Evolutionary conservation across 2,113 vertebrate species (phyloP), one percentile per base, ranked within the genome.

Genomic region (Poicephalus meyeri): DNA sequence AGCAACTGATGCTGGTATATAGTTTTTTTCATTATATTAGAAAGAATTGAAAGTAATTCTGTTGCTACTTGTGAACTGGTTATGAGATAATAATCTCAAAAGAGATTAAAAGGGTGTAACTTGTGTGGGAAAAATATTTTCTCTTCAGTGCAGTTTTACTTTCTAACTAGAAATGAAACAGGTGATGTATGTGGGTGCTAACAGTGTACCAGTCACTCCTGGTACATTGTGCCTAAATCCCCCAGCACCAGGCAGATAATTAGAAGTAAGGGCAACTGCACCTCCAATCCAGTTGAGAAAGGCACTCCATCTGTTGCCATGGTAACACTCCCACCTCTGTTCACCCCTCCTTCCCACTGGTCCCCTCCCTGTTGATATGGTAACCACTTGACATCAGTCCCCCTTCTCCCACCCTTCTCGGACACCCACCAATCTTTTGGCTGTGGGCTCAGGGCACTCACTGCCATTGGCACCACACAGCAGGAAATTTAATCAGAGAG

Each of bases 381-480:
- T 26, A 97, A 98, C 96, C 71, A 46, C 37, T 55, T 33, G 53
- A 35, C 70, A 85, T 71, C 95, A 82, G 66, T 58, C 64, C 58
- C 16, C 37, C 60, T 87, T 50, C 84, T 66, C 21, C 55, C 52
- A 31, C 18, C 44, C 28, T 58, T 58, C 56, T 58, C 9, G 21
- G 61, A 49, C 64, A 80, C 55, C 12, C 58, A 26, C 28, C 37
- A 33, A 29, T 28, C 21, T 49, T 28, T 56, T 23, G 28, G 66
- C 56, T 42, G 6, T 0, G 2, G 17, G 37, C 28, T 11, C 1
- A 9, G 56, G 18, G n/a, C 6, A 19, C 4, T 0, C 9, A 1
- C 8, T 15, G 52, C 13, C 42, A 15, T 4, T 1, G 0, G 37
- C 69, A 15, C 25, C 0, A 0, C 0, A 4, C 47, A 47, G 53